phyloP scores from a whole-genome alignment of 2,113 vertebrate genomes.

The Phaetusa simplex region DNA sequence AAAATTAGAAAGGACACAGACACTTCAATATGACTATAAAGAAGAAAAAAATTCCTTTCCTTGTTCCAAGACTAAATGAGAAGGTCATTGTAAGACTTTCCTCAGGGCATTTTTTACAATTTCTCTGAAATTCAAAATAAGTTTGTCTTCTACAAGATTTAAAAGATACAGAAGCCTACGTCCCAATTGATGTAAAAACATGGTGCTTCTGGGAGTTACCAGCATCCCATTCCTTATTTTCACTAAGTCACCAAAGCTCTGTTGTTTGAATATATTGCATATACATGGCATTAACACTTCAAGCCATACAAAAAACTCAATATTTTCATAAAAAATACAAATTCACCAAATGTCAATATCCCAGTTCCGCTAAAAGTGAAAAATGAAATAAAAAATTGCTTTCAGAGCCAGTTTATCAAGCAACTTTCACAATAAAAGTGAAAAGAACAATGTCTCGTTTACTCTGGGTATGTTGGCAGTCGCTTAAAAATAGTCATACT shows the following conservation, averaged over 20 bases:
- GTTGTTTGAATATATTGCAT: background rate
- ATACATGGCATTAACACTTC: background rate
- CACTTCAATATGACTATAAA: background rate
- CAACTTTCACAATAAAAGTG: background rate
- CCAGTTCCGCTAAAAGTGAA: background rate
- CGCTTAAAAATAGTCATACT: background rate
- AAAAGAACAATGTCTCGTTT: background rate
- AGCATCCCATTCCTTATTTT: background rate
- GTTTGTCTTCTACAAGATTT: background rate
- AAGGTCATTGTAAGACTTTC: background rate
- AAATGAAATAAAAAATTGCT: background rate
- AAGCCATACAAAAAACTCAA: background rate
- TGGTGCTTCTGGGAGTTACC: background rate
- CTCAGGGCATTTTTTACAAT: background rate
- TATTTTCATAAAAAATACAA: background rate
- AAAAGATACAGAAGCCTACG: background rate
- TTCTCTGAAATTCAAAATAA: background rate
- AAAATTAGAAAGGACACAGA: background rate
- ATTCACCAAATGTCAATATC: background rate
- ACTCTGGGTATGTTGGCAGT: background rate
- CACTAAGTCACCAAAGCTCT: background rate
- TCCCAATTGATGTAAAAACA: background rate
- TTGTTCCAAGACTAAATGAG: background rate
- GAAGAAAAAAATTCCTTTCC: background rate
- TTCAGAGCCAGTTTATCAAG: background rate